Evolutionary conservation across 2,888 invertebrate species (phyloP), one percentile per base, ranked within the genome.

Genomic region (Prosopocoilus inquinatus): DNA sequence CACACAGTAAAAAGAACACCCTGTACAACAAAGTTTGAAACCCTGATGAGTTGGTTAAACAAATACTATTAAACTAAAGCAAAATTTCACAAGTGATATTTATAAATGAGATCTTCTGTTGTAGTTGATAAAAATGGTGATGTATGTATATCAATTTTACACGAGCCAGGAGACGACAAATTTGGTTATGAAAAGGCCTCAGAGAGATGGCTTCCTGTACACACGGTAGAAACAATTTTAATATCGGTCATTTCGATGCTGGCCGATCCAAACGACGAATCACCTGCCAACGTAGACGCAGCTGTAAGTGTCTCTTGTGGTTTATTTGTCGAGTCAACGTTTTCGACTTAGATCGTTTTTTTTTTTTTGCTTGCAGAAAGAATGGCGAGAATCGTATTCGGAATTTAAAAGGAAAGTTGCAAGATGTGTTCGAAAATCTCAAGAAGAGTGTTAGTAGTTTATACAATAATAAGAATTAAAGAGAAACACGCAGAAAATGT

Each of bases 201-300:
- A 55, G 98, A 98, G 79, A 85, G 98, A 78, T 98, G 98, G 98
- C 81, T 97, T 76, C 97, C 98, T 36, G 96, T 98, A 62, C 98
- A 98, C 80, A 97, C 98, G 66, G 98, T 96, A 70, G 96, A 97
- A 83, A 97, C 97, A 65, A 98, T 98, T 78, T 86, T 98, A 79
- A 94, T 96, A 83, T 96, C 96, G 78, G 98, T 98, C 76, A 98
- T 98, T 81, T 97, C 97, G 75, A 96, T 98, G 97, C 84, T 98
- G 76, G 96, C 97, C 65, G 97, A 98, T 83, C 98, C 98, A 61
- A 98, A 98, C 78, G 97, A 96, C 78, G 97, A 98, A 81, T 96
- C 96, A 78, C 97, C 97, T 65, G 98, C 98, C 73, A 98, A 98
- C 82, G 96, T 98, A 70, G 98, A 98, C 85, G 97, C 98, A 77